Evolutionary conservation across 2,113 vertebrate genomes (phyloP).

Genomic region (Hippocampus barbouri): DNA sequence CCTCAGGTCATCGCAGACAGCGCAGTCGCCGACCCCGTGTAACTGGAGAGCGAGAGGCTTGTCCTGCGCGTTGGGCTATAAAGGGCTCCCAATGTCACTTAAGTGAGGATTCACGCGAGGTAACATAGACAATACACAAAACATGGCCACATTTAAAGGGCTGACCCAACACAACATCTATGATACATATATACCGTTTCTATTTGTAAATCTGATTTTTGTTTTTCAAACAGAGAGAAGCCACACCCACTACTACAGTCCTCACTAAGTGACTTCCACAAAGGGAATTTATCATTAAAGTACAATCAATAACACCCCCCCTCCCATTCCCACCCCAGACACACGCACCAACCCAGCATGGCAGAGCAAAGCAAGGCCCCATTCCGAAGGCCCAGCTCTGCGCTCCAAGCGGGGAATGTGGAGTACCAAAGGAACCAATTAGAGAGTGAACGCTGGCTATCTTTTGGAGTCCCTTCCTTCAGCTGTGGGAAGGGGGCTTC

Average conservation of each 20-base stretch:
- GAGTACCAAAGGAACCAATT: conserved; percentile 69
- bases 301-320: conserved; percentile 59
- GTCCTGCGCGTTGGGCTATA: conserved; percentile 33
- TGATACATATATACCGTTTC: conserved; percentile 3
- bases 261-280: conserved; percentile 58
- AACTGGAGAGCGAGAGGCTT: conserved; percentile 49
- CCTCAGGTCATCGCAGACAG: conserved; percentile 52
- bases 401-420: conserved; percentile 37
- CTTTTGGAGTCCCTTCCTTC: conserved; percentile 59
- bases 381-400: conserved; percentile 32
- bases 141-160: conserved; percentile 28
- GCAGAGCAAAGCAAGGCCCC: conserved; percentile 37
- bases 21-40: conserved; percentile 26
- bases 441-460: conserved; percentile 52
- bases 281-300: conserved; percentile 72
- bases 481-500: conserved; percentile 57
- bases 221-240: conserved; percentile 21
- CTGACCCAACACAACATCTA: too few relatives aligned
- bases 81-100: conserved; percentile 42
- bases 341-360: conserved; percentile 36
- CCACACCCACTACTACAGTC: conserved; percentile 32
- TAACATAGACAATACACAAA: conserved; percentile 54
- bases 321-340: conserved; percentile 10
- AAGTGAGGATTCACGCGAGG: conserved; percentile 34
- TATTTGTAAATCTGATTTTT: too few relatives aligned